phyloP scores from a whole-genome alignment of 2,888 invertebrate species.

The Cephus runcator region DNA sequence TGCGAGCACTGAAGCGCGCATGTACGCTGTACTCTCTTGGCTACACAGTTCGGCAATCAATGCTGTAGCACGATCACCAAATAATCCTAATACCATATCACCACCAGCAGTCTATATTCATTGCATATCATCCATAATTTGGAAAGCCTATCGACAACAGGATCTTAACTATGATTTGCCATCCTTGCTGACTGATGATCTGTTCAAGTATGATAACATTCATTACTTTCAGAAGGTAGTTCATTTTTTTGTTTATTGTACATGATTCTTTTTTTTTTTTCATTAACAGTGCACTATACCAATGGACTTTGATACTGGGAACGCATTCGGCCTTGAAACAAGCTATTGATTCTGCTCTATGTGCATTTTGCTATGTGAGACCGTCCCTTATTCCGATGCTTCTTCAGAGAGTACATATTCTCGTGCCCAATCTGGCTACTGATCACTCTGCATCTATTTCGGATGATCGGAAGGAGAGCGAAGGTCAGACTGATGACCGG shows the following conservation, averaged over 20 bases:
- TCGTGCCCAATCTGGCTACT: constrained; percentile 67
- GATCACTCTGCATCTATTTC: constrained; percentile 70
- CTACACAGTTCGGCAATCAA: constrained; percentile 71
- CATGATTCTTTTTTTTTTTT: not conserved
- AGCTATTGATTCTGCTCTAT: constrained; percentile 86
- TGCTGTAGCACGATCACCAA: constrained; percentile 57
- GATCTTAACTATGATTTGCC: constrained; percentile 74
- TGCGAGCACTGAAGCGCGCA: constrained; percentile 70
- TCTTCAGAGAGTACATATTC: constrained; percentile 78
- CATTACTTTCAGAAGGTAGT: not conserved
- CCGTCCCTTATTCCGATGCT: constrained; percentile 81
- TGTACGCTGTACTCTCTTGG: constrained; percentile 80
- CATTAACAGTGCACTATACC: constrained; percentile 72
- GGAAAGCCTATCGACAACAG: constrained; percentile 75
- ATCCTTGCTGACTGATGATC: constrained; percentile 76
- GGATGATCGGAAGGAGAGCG: constrained; percentile 70
- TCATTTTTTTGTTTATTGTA: not conserved
- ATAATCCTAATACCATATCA: constrained; percentile 39
- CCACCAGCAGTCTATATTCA: constrained; percentile 74
- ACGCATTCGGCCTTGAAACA: constrained; percentile 81
- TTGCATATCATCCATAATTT: constrained; percentile 84
- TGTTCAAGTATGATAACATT: constrained; percentile 72
- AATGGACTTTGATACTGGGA: constrained; percentile 79
- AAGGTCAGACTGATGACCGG: constrained; percentile 78
- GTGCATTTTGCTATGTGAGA: constrained; percentile 86